These are phyloP conservation scores for Pachycephus smyrnensis DNA, from an alignment of 2,888 invertebrate genomes.

Conservation along the genomic window DNA sequence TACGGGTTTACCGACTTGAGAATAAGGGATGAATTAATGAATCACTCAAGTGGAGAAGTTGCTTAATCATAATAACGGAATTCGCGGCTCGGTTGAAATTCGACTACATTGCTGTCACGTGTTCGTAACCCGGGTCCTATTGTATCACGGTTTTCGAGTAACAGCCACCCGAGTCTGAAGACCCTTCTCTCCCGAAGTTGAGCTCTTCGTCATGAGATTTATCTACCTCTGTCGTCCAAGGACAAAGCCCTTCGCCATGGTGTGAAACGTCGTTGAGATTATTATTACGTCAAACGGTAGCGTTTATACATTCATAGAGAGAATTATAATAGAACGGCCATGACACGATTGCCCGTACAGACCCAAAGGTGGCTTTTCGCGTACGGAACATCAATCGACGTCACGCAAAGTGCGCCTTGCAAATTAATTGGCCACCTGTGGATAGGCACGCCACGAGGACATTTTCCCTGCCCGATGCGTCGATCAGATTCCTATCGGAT, in stretches of 20 bases:
- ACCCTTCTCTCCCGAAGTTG: background rate
- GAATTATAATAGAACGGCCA: background rate
- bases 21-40: slow-evolving; percentile 12
- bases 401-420: slow-evolving; percentile 47
- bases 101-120: background rate
- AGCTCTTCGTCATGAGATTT: background rate
- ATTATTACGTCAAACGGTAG: background rate
- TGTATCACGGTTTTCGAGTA: background rate
- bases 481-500: slow-evolving; percentile 48
- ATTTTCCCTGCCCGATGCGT: slow-evolving; percentile 40
- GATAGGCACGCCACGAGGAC: slow-evolving; percentile 31
- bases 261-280: background rate
- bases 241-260: background rate
- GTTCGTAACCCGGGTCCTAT: background rate
- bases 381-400: slow-evolving; percentile 53
- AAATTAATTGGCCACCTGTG: slow-evolving; percentile 60
- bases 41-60: background rate
- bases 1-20: background rate
- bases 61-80: background rate
- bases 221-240: background rate
- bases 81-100: background rate
- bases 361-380: slow-evolving; percentile 5
- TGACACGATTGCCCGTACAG: background rate
- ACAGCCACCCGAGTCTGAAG: background rate
- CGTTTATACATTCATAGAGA: background rate